A percentile compares a stretch with the other conserved stretches of the same genome.
Conservation (phyloP, 2,113 vertebrate species). For the Lophius piscatorius region DNA sequence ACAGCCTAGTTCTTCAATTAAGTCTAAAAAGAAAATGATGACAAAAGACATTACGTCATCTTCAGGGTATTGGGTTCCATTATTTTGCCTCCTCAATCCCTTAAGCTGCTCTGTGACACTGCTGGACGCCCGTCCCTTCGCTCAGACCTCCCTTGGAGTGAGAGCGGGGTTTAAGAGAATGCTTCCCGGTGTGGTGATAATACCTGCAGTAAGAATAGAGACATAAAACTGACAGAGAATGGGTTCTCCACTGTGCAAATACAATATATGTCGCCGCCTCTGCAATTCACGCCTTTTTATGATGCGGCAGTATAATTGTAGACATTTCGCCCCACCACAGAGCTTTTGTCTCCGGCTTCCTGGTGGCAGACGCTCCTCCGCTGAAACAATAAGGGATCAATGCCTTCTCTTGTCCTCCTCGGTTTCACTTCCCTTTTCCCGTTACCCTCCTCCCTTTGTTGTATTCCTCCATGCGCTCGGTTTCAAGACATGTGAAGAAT, state of each 20-base stretch:
- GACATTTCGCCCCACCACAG: conserved; percentile 60
- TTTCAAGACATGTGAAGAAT: conserved; percentile 62
- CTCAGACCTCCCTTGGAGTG: conserved; percentile 44
- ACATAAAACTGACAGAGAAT: conserved; percentile 59
- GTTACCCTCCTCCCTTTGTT: conserved; percentile 12
- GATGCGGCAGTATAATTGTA: conserved; percentile 59
- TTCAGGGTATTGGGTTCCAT: conserved; percentile 14
- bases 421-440: conserved; percentile 45
- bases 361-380: conserved; percentile 57
- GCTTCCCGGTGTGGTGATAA: conserved; percentile 58
- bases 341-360: conserved; percentile 54
- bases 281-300: conserved; percentile 39
- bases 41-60: conserved; percentile 27
- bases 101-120: conserved; percentile 8
- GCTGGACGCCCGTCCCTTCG: conserved; percentile 18
- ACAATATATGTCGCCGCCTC: conserved; percentile 53
- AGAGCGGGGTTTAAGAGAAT: conserved; percentile 49
- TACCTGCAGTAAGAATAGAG: conserved; percentile 52
- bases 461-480: conserved; percentile 48
- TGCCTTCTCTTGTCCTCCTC: conserved; percentile 48
- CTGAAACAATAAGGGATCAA: conserved; percentile 74
- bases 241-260: conserved; percentile 46
- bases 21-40: conserved; percentile 3
- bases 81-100: conserved; percentile 10
- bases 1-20: not conserved